Conservation (phyloP, 53 echinoderm and acorn worm genomes). For the Patiria pectinifera region DNA sequence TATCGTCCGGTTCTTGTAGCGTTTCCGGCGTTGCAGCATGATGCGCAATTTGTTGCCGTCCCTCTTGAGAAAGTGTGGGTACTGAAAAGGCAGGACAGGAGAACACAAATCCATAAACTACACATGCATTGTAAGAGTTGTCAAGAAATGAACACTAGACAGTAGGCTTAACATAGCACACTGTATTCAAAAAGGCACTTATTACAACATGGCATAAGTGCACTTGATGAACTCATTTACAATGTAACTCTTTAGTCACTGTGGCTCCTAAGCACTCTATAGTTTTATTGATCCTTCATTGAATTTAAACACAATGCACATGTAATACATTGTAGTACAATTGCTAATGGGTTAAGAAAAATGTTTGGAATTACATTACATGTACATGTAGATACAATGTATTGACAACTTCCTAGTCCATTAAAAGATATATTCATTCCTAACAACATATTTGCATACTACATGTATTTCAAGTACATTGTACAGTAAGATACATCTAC, state of each 20-base stretch:
- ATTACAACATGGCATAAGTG: no score
- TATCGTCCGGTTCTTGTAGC: slow-evolving; percentile 98
- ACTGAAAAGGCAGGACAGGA: slow-evolving; percentile 71
- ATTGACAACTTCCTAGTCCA: no score
- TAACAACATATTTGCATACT: background rate
- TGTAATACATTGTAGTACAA: background rate
- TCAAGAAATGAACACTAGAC: background rate
- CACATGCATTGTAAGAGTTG: background rate
- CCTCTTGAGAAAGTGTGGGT: slow-evolving; percentile 98
- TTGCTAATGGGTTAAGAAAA: no score
- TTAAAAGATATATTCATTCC: no score
- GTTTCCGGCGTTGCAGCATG: slow-evolving; percentile 99
- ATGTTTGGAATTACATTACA: background rate
- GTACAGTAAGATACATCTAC: background rate
- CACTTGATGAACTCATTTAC: no score
- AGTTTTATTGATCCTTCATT: no score
- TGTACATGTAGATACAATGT: background rate
- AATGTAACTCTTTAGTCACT: no score
- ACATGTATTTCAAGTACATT: no score
- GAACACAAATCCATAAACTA: slow-evolving; percentile 5
- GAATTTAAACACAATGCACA: no score
- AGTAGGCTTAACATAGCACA: no score
- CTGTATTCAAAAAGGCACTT: no score
- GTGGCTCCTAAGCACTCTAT: no score
- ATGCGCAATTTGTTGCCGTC: slow-evolving; percentile 94